These are phyloP conservation scores for Pomacea maculata DNA, from an alignment of 1,140 invertebrate genomes.

Conservation along the genomic window DNA sequence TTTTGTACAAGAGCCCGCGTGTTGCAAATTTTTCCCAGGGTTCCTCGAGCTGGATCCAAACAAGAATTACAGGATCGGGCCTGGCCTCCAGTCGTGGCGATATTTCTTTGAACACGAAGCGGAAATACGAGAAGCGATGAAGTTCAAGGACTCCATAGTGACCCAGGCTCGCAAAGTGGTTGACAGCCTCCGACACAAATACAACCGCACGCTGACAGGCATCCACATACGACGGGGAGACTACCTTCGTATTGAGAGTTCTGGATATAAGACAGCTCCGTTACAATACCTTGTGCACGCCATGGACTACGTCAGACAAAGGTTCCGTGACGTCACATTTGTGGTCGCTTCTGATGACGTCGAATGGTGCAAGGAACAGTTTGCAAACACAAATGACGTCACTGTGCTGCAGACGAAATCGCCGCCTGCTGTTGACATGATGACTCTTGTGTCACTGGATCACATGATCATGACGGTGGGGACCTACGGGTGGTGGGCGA, in stretches of 20 bases:
- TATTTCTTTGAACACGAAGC: conserved; percentile 38
- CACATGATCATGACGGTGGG: conserved; percentile 50
- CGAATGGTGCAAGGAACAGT: background rate
- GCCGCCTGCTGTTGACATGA: too few species aligned
- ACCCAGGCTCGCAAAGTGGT: too few species aligned
- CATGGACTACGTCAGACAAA: conserved; percentile 10
- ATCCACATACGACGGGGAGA: too few species aligned
- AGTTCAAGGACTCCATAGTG: too few species aligned
- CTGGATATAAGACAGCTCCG: background rate
- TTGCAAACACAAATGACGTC: background rate
- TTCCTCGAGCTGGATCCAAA: too few species aligned
- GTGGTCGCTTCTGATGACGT: background rate
- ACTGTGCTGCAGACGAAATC: conserved; percentile 17
- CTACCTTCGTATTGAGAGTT: too few species aligned
- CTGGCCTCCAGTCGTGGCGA: conserved; percentile 46
- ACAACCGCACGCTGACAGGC: too few species aligned
- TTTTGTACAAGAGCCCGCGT: too few species aligned
- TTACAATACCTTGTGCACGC: conserved; percentile 1
- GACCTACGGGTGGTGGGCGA: conserved; percentile 51
- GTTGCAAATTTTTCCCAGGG: too few species aligned
- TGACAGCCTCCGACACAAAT: too few species aligned
- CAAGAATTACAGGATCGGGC: conserved; percentile 21
- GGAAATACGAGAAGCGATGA: conserved; percentile 4
- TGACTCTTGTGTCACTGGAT: conserved; percentile 28
- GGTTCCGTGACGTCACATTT: background rate